Base-by-base conservation (phyloP, 2,888 invertebrate species). In the Dynastes maya region DNA sequence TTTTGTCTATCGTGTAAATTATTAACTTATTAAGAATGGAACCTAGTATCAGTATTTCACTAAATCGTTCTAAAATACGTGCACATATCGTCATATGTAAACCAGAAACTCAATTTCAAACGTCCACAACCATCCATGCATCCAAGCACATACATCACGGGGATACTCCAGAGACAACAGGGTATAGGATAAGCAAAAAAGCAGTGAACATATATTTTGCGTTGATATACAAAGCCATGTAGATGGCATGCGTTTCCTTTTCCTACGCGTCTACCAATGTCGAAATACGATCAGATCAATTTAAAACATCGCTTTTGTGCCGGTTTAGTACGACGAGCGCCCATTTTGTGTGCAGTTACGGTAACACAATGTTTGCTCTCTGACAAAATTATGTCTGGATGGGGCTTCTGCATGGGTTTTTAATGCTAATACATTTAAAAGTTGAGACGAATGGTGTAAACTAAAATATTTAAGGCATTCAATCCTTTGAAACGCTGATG, bases 231-330 rank as follows among this genome's bases (percentile, higher is more conserved):
- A 13, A 51, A 49, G 68, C 3, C 49, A 29, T 63, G 8, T 27
- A 13, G 13, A 63, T 32, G 32, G 27, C 65, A 22, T 68, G 68
- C 49, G 22, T 74, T 61, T 61, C 72, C 45, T 13, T 16, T 29
- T 55, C 37, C 1, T 37, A 11, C 32, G 22, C 53, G 58, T 61
- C 72, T 45, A 11, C 58, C n/a, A 37, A 8, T 13, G 11, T 37
- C n/a, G 72, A 49, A 74, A 61, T 61, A 45, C 61, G 45, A 27
- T 45, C 72, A 61, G 40, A 74, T 61, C 61, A 22, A 72, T 72
- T 72, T 45, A 27, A 22, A 45, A 55, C 37, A 32, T 40, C 61
- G 61, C 55, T 61, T 72, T 72, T 61, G 61, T 45, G 72, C 22
- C 40, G 32, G 32, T 61, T 49, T 9, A 53, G 49, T 29, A 68